These are phyloP conservation scores for Sinosuthora webbiana DNA, from an alignment of 2,113 vertebrate species.

Conservation along the genomic window DNA sequence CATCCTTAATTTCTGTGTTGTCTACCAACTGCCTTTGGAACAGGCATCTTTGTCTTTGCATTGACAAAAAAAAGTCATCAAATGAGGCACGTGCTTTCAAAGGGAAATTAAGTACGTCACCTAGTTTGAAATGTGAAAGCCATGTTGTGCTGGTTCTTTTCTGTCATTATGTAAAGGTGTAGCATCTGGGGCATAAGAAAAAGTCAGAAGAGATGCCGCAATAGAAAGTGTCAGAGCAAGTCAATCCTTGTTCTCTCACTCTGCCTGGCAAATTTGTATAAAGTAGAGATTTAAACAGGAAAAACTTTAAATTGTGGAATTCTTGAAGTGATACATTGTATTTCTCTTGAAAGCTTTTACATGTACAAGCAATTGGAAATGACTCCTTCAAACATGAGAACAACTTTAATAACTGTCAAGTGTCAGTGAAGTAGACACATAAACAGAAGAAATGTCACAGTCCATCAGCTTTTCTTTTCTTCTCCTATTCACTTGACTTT, in stretches of 20 bases:
- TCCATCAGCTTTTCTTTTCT: slow-evolving; percentile 45
- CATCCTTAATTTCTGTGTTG: neutral
- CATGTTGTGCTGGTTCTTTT: neutral
- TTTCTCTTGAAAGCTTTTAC: slow-evolving; percentile 49
- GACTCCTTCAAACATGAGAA: slow-evolving; percentile 37
- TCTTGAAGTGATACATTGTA: neutral
- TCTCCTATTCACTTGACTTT: neutral
- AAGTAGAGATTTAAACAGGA: slow-evolving; percentile 24
- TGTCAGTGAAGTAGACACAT: slow-evolving; percentile 22
- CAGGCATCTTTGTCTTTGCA: neutral
- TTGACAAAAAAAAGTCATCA: neutral
- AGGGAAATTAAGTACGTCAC: neutral
- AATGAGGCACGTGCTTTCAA: neutral
- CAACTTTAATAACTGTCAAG: slow-evolving; percentile 46
- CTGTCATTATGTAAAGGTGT: neutral
- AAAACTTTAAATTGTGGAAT: slow-evolving; percentile 20
- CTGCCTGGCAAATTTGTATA: neutral
- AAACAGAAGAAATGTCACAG: slow-evolving; percentile 47
- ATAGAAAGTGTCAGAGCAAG: slow-evolving; percentile 6
- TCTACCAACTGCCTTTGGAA: neutral
- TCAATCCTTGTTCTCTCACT: neutral
- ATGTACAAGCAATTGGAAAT: slow-evolving; percentile 51
- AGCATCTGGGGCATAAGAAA: neutral
- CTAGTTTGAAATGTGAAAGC: neutral
- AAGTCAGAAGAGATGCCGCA: neutral